Evolutionary conservation across 92 coral and sea anemone species (phyloP).

Genomic region (Phymanthus crucifer): DNA sequence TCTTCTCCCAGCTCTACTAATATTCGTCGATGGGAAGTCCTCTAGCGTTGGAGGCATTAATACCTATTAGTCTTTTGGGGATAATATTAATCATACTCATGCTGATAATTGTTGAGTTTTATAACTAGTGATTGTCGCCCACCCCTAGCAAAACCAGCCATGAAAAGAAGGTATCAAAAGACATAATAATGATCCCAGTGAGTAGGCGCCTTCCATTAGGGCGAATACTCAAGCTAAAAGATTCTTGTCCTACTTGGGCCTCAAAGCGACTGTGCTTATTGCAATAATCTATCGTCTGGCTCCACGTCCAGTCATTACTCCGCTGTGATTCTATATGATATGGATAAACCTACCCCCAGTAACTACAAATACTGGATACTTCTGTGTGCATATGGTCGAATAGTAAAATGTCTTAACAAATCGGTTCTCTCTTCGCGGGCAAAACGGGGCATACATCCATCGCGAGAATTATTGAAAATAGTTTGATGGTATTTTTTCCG

Average conservation of each 20-base stretch:
- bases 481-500: not conserved
- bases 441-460: slow-evolving; percentile 1
- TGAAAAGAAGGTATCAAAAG: not conserved
- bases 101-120: not conserved
- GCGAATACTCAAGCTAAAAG: not conserved
- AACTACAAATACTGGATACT: not conserved
- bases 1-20: not conserved
- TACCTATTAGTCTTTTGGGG: not conserved
- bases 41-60: not conserved
- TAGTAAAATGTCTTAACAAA: not conserved
- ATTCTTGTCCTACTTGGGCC: not conserved
- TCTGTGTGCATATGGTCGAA: not conserved
- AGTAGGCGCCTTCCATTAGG: not conserved
- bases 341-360: too few species aligned
- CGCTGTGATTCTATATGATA: not conserved
- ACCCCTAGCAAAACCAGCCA: not conserved
- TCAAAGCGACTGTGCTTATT: not conserved
- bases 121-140: not conserved
- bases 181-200: not conserved
- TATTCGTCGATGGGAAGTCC: not conserved
- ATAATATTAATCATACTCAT: not conserved
- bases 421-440: not conserved
- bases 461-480: not conserved
- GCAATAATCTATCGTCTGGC: not conserved
- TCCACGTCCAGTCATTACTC: not conserved